Conservation (phyloP, 2,797 vertebrate species). For the Anisognathus igniventris region DNA sequence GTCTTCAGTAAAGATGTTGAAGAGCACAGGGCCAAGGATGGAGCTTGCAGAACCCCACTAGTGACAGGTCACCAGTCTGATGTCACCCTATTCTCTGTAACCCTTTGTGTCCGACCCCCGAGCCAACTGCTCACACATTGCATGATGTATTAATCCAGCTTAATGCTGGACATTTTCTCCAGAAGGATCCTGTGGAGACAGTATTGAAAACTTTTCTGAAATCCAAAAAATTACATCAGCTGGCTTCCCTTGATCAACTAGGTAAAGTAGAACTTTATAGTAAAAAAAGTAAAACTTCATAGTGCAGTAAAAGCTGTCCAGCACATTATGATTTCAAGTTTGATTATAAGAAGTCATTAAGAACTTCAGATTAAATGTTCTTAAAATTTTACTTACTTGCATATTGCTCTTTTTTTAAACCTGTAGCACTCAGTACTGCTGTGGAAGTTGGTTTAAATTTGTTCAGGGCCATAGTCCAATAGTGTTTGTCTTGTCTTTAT, state of each 20-base stretch:
- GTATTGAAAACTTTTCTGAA: background rate
- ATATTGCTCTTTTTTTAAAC: background rate
- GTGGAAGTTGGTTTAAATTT: background rate
- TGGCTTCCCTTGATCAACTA: background rate
- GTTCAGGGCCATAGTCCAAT: background rate
- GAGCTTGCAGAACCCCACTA: background rate
- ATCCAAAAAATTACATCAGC: background rate
- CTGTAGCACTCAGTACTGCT: background rate
- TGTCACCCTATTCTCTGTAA: background rate
- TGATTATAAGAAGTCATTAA: background rate
- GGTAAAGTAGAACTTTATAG: background rate
- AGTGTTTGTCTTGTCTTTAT: background rate
- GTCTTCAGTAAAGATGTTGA: background rate
- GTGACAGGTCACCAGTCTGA: background rate
- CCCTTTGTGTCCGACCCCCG: accelerated
- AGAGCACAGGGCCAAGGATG: background rate
- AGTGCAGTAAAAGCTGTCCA: background rate
- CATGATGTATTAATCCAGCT: background rate
- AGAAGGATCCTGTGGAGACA: background rate
- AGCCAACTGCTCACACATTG: background rate
- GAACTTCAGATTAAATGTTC: background rate
- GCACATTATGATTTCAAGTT: background rate
- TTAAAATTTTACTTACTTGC: background rate
- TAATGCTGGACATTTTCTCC: background rate
- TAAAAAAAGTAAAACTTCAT: background rate